These are phyloP conservation scores for Phoeniculus purpureus DNA, from an alignment of 2,797 vertebrate genomes.

Conservation along the genomic window DNA sequence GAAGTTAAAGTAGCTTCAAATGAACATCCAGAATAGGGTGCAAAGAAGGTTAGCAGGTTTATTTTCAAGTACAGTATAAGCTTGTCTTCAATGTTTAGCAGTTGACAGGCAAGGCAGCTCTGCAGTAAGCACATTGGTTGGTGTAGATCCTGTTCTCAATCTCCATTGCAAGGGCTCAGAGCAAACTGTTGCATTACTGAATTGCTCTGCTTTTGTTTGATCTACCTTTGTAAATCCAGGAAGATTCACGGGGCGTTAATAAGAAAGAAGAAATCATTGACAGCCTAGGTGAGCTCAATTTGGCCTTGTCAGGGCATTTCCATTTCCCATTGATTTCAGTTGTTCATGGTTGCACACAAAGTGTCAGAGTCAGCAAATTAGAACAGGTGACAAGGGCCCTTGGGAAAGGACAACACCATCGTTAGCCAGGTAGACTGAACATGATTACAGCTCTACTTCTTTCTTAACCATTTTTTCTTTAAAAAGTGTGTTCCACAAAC, in stretches of 20 bases:
- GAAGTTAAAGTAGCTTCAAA: neutral
- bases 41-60: neutral
- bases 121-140: neutral
- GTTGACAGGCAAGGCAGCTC: neutral
- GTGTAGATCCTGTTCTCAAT: neutral
- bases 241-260: neutral
- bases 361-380: conserved; percentile 16
- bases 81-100: neutral
- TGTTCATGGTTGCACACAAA: neutral
- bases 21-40: neutral
- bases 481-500: neutral
- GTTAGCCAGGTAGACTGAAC: neutral
- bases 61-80: neutral
- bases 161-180: neutral
- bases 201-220: neutral
- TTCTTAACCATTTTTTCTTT: neutral
- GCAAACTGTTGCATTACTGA: neutral
- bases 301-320: conserved; percentile 41
- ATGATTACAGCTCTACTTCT: neutral
- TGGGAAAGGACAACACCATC: neutral
- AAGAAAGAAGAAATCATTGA: neutral
- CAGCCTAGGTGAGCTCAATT: conserved; percentile 17
- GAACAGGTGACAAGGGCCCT: conserved; percentile 17
- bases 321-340: conserved; percentile 47
- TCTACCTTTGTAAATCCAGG: neutral